Percentiles rank a stretch among this genome's conserved stretches.
These are phyloP conservation scores for Tiliqua scincoides DNA, from an alignment of 2,113 vertebrate genomes.

Conservation along the genomic window DNA sequence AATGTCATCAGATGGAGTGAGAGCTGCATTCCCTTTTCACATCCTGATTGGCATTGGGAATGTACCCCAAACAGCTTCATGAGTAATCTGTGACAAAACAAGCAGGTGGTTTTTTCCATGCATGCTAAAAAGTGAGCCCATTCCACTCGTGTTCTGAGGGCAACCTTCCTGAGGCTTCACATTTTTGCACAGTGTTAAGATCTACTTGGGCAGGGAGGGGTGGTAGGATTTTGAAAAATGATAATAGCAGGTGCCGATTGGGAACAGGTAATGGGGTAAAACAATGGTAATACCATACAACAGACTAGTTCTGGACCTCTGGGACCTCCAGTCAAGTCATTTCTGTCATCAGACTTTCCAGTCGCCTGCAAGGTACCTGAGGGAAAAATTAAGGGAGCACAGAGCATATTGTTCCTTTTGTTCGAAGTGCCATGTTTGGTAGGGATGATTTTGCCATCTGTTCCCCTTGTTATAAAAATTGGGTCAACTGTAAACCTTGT, in stretches of 20 bases:
- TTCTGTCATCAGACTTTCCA: slow-evolving; percentile 81
- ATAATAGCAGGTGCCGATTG: neutral
- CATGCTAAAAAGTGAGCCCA: too few species aligned
- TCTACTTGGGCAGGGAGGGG: neutral
- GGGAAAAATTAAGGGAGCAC: slow-evolving; percentile 75
- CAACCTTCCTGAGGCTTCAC: accelerated
- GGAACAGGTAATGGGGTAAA: slow-evolving; percentile 42
- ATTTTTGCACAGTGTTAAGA: neutral
- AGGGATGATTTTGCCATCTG: slow-evolving; percentile 81
- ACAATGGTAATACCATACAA: slow-evolving; percentile 63
- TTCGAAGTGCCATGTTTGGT: slow-evolving; percentile 72
- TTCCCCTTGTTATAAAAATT: slow-evolving; percentile 64
- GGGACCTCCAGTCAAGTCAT: slow-evolving; percentile 65
- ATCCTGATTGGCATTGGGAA: too few species aligned
- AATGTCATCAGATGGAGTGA: too few species aligned
- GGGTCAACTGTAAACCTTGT: slow-evolving; percentile 71
- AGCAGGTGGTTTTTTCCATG: too few species aligned
- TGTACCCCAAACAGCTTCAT: too few species aligned
- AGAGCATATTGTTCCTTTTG: slow-evolving; percentile 79
- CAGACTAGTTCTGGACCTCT: slow-evolving; percentile 37
- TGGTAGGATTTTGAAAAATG: slow-evolving; percentile 21
- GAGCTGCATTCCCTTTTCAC: too few species aligned
- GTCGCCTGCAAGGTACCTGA: slow-evolving; percentile 80
- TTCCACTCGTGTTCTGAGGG: too few species aligned
- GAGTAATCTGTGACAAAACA: too few species aligned